Evolutionary conservation across 2,113 vertebrate species (phyloP), one percentile per base, ranked within the genome.

Genomic region (Lophochroa leadbeateri): DNA sequence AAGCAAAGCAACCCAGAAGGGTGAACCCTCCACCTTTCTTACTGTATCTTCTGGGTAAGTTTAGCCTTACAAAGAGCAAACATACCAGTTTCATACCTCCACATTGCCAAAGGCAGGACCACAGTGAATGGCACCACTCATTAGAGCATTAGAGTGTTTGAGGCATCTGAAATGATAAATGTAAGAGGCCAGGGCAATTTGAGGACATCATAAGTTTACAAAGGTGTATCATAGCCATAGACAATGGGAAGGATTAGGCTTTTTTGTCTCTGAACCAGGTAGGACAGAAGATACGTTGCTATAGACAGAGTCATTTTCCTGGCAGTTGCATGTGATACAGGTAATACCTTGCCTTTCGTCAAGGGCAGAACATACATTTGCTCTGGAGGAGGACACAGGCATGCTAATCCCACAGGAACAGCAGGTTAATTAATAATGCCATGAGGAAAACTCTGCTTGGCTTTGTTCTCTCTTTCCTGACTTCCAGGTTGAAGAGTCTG

Each of bases 371-470:
- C 33, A 21, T 7, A 61, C n/a, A 3, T 71, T 81, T 94, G 55
- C 57, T 83, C 92, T 87, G 84, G 70, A 94, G 91, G 31, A 91
- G 70, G 53, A 37, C 0, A 7, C 24, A 44, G 2, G 5, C 12
- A 1, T 57, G n/a, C 25, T 50, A 24, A 74, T 95, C 86, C 92
- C 83, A 10, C 55, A 63, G 77, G 67, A 94, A 4, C 37, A 70
- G 68, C 86, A 90, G 68, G 14, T 58, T 88, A 83, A 91, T 96
- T 92, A 92, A 92, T 86, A 78, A 90, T 91, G 69, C 86, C 75
- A 71, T 2, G 17, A 90, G 50, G 78, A 90, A 80, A 76, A 79
- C 21, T 77, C 61, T 74, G 39, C 41, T 67, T 92, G 74, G 53
- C 63, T 80, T 78, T 88, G 65, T 76, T 86, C 52, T 94, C 15